phyloP scores from a whole-genome alignment of 92 coral and sea anemone species.

The Porites rus region DNA sequence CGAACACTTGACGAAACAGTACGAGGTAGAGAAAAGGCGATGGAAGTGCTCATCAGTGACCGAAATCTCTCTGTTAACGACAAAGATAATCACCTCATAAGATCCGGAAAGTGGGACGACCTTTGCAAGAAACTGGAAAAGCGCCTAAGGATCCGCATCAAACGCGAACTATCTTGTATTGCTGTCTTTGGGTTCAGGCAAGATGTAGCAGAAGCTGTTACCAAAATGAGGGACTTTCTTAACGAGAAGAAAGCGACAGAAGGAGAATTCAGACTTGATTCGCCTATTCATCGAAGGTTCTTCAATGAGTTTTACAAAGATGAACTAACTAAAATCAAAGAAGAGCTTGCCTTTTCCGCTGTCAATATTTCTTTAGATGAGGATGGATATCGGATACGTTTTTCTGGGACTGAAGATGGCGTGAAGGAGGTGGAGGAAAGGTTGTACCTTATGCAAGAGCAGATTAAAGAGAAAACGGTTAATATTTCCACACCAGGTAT shows the following conservation, averaged over 20 bases:
- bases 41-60: slow-evolving; percentile 17
- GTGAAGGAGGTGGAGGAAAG: slow-evolving; percentile 45
- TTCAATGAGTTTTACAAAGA: slow-evolving; percentile 16
- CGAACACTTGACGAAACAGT: neutral
- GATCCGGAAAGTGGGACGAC: slow-evolving; percentile 31
- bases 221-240: slow-evolving; percentile 45
- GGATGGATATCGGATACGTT: neutral
- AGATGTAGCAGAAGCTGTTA: slow-evolving; percentile 37
- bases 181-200: slow-evolving; percentile 37
- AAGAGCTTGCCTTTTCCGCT: neutral
- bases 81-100: slow-evolving; percentile 5
- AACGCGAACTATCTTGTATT: slow-evolving; percentile 32
- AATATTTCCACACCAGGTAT: slow-evolving; percentile 26
- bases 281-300: slow-evolving; percentile 23
- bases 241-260: slow-evolving; percentile 42
- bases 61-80: neutral
- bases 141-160: slow-evolving; percentile 28
- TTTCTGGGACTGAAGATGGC: slow-evolving; percentile 32
- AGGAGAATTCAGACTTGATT: slow-evolving; percentile 28
- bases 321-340: neutral
- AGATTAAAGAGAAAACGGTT: slow-evolving; percentile 30
- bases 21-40: slow-evolving; percentile 11
- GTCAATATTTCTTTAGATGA: slow-evolving; percentile 32
- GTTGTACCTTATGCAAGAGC: slow-evolving; percentile 28
- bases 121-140: slow-evolving; percentile 36